Percentiles rank a stretch among this genome's conserved stretches.
Conservation (phyloP, 2,113 vertebrate genomes). For the Marmota monax region DNA sequence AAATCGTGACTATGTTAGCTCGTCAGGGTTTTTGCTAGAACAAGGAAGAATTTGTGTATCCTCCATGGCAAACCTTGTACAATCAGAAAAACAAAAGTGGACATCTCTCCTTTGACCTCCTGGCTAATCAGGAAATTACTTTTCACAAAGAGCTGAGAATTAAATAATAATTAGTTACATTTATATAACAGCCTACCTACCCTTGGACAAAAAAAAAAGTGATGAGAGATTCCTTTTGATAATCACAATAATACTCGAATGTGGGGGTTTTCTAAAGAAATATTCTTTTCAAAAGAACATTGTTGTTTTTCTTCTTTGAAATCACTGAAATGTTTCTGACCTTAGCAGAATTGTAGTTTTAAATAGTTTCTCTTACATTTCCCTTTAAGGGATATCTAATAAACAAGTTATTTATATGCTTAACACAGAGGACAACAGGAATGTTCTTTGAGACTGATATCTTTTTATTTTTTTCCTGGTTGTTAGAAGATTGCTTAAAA, state of each 20-base stretch:
- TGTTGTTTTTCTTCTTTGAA: not conserved
- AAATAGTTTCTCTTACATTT: constrained; percentile 24
- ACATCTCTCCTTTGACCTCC: not conserved
- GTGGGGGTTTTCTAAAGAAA: not conserved
- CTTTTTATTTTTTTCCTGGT: not conserved
- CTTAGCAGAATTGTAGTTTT: not conserved
- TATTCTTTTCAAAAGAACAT: constrained; percentile 49
- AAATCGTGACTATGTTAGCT: not conserved
- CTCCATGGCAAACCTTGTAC: not conserved
- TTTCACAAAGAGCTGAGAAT: not conserved
- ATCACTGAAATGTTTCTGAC: not conserved
- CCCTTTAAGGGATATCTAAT: constrained; percentile 29
- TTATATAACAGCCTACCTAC: not conserved
- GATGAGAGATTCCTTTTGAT: not conserved
- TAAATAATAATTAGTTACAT: not conserved
- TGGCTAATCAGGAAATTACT: constrained; percentile 17
- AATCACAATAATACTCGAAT: not conserved
- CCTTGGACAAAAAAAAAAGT: not conserved
- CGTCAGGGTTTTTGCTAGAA: not conserved
- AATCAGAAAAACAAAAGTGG: not conserved
- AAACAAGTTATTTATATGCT: constrained; percentile 29
- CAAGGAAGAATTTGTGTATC: not conserved
- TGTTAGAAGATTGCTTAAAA: not conserved
- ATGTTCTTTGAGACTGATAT: not conserved
- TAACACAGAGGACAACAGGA: not conserved